Base-by-base conservation (phyloP, 2,888 invertebrate species). In the Andrena dorsata region DNA sequence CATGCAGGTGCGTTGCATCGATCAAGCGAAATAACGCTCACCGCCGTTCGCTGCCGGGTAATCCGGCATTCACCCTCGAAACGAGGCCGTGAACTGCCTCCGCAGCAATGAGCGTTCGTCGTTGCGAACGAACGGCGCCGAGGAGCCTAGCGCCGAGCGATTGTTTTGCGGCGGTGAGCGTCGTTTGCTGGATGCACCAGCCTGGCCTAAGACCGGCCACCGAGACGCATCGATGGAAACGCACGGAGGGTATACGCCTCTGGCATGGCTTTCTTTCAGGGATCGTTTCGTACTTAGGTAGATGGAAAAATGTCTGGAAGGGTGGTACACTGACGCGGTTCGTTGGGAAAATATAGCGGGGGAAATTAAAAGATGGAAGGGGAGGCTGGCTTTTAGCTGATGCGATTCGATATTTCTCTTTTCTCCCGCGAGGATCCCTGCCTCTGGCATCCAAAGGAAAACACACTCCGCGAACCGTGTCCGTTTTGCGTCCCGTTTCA, bases 1-100 rank as follows among this genome's bases (percentile, higher is more conserved):
- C 76, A 85, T 86, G 86, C 88, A 88, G 88, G 88, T 88, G 88
- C 85, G 75, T 84, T 82, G 79, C 86, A 88, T 88, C 88, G 88
- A 88, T 88, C 88, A 85, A 77, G 69, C 80, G 82, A 86, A 88
- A 88, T 86, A 85, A 88, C 86, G 79, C 35, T 32, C 56, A 30
- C 8, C 58, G 30, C 58, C 41, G 75, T 68, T 20, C 28, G 53
- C 64, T 58, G 56, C 53, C 49, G 51, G 49, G 61, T 84, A 69
- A 84, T 82, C 80, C 76, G 75, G 30, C 26, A 75, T 75, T 72
- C 64, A 28, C 23, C 71, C 26, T 64, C 26, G 56, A 64, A 82
- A 71, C 58, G 58, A 26, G 70, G 68, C 56, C 75, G 51, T 49
- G 68, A 75, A 64, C 41, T 30, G 30, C 13, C n/a, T n/a, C 8